Evolutionary conservation across 2,113 vertebrate species (phyloP).

Genomic region (Bothrops jararaca): DNA sequence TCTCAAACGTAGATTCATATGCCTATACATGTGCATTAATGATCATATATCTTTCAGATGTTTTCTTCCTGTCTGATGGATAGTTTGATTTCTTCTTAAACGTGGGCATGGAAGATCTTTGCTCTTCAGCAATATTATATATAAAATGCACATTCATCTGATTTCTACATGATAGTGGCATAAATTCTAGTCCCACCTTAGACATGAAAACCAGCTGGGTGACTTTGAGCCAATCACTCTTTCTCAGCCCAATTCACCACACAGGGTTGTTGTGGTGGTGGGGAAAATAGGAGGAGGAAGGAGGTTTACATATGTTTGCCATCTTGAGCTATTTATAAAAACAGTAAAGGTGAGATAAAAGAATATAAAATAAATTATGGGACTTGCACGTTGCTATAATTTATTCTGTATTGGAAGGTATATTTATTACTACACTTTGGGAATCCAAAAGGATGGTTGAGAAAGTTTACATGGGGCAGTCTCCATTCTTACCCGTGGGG

Average conservation of each 20-base stretch:
- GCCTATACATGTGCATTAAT: not conserved
- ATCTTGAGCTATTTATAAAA: too few relatives aligned
- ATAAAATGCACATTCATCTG: not conserved
- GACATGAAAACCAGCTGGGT: too few relatives aligned
- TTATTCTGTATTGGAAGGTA: not conserved
- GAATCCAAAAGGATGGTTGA: not conserved
- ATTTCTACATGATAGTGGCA: not conserved
- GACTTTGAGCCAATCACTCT: too few relatives aligned
- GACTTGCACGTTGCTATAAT: not conserved
- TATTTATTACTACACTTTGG: not conserved
- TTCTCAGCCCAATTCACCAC: too few relatives aligned
- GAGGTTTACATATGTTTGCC: too few relatives aligned
- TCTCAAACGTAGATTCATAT: not conserved
- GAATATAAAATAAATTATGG: not conserved
- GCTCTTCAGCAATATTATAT: not conserved
- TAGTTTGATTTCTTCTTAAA: not conserved
- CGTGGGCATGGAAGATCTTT: not conserved
- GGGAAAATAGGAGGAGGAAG: too few relatives aligned
- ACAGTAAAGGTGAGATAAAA: too few relatives aligned
- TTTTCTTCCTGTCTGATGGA: not conserved
- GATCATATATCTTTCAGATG: not conserved
- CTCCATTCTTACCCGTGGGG: not conserved
- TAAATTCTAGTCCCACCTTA: not conserved
- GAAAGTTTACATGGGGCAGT: not conserved
- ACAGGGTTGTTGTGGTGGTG: too few relatives aligned